A percentile compares a stretch with the other conserved stretches of the same genome.
Evolutionary conservation across 2,888 invertebrate species (phyloP).

Genomic region (Papilio demoleus): DNA sequence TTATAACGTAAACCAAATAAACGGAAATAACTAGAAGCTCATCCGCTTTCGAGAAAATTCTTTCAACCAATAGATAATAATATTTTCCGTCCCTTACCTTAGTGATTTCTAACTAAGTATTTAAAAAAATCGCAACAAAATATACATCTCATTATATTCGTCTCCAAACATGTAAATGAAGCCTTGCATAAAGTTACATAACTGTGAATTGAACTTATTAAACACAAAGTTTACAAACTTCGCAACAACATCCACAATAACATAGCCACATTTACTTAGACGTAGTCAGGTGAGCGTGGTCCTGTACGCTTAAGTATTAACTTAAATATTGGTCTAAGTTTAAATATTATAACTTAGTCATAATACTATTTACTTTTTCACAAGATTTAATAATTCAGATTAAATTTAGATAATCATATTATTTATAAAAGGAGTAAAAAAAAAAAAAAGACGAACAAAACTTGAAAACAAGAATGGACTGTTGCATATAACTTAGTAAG

Average conservation of each 20-base stretch:
- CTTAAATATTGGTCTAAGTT: conserved; percentile 18
- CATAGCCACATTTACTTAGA: conserved; percentile 36
- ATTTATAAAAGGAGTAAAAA: too few species aligned
- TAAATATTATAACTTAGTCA: conserved; percentile 11
- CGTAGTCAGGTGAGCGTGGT: conserved; percentile 31
- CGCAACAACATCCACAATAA: conserved; percentile 35
- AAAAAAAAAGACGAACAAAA: too few species aligned
- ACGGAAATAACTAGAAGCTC: not conserved
- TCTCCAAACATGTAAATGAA: conserved; percentile 13
- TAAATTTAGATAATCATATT: too few species aligned
- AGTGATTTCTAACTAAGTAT: not conserved
- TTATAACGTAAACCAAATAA: not conserved
- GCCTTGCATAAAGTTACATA: conserved; percentile 24
- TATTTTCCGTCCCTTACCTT: not conserved
- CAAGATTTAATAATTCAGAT: not conserved
- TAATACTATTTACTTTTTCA: not conserved
- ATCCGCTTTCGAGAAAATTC: not conserved
- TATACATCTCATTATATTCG: conserved; percentile 7
- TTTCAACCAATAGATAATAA: not conserved
- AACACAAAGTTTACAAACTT: conserved; percentile 32
- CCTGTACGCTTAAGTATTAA: conserved; percentile 12
- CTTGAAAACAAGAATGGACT: too few species aligned
- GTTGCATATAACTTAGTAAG: too few species aligned
- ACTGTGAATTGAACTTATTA: conserved; percentile 33
- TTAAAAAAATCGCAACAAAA: not conserved